Percentiles rank a stretch among this genome's conserved stretches.
Evolutionary conservation across 1,140 invertebrate genomes (phyloP).

Genomic region (Bombus difficillimus): DNA sequence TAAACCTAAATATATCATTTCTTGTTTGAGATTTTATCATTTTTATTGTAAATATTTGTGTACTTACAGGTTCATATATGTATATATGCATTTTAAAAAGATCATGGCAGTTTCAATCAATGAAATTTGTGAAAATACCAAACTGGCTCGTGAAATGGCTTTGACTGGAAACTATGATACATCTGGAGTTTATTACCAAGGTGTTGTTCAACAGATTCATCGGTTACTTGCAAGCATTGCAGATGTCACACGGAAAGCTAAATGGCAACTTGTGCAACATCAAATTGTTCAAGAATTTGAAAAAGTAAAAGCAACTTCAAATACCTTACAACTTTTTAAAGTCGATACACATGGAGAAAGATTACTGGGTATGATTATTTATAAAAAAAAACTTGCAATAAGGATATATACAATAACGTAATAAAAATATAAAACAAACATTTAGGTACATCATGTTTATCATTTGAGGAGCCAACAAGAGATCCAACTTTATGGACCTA

Average conservation of each 20-base stretch:
- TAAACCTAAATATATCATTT: background rate
- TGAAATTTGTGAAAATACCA: slow-evolving; percentile 96
- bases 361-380: slow-evolving; percentile 74
- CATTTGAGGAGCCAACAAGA: slow-evolving; percentile 86
- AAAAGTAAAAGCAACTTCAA: slow-evolving; percentile 92
- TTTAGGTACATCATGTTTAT: slow-evolving; percentile 74
- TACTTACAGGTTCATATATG: background rate
- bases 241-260: slow-evolving; percentile 90
- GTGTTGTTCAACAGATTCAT: slow-evolving; percentile 95
- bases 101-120: slow-evolving; percentile 91
- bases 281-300: slow-evolving; percentile 95
- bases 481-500: slow-evolving; percentile 80
- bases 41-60: background rate
- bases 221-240: slow-evolving; percentile 91
- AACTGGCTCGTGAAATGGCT: slow-evolving; percentile 96
- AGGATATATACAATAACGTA: slow-evolving; percentile 1
- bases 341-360: slow-evolving; percentile 84
- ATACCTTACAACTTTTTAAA: slow-evolving; percentile 87
- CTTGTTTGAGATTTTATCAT: background rate
- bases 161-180: slow-evolving; percentile 98
- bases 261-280: slow-evolving; percentile 96
- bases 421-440: slow-evolving; percentile 4
- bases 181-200: slow-evolving; percentile 96
- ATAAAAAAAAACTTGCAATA: slow-evolving; percentile 8
- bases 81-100: slow-evolving; percentile 8